Conservation (phyloP, 2,888 invertebrate species). For the Torymus auratus region DNA sequence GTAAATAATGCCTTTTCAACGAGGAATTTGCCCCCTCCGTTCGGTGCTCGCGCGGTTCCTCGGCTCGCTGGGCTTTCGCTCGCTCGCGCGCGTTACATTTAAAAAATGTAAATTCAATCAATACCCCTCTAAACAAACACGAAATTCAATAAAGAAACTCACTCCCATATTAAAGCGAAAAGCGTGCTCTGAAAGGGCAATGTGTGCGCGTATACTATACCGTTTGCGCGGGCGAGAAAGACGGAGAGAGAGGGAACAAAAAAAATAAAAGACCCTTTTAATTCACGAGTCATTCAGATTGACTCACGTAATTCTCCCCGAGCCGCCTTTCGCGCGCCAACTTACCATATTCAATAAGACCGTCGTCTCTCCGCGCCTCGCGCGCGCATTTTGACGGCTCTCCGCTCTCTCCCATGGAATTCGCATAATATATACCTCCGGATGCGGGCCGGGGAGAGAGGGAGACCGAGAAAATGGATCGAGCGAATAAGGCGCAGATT, state of each 20-base stretch:
- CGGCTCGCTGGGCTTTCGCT: no score
- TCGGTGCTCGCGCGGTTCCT: background rate
- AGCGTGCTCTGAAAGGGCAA: constrained; percentile 18
- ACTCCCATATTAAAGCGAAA: constrained; percentile 43
- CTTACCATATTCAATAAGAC: constrained; percentile 57
- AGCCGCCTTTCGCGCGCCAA: background rate
- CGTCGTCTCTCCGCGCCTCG: constrained; percentile 13
- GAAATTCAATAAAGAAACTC: constrained; percentile 14
- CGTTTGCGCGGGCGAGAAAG: background rate
- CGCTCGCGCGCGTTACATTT: no score
- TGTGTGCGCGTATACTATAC: background rate
- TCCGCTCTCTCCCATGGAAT: constrained; percentile 12
- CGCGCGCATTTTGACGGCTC: constrained; percentile 39
- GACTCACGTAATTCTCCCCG: constrained; percentile 49
- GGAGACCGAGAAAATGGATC: constrained; percentile 30
- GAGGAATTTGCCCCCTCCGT: background rate
- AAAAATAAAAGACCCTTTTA: constrained; percentile 37
- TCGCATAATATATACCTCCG: constrained; percentile 28
- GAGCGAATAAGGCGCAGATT: constrained; percentile 36
- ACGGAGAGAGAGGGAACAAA: background rate
- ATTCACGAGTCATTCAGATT: constrained; percentile 52
- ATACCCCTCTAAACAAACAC: constrained; percentile 31
- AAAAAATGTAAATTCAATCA: constrained; percentile 36
- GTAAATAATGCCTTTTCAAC: background rate
- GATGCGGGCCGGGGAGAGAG: background rate